These are phyloP conservation scores for Frankliniella intonsa DNA, from an alignment of 2,888 invertebrate genomes.

Conservation along the genomic window DNA sequence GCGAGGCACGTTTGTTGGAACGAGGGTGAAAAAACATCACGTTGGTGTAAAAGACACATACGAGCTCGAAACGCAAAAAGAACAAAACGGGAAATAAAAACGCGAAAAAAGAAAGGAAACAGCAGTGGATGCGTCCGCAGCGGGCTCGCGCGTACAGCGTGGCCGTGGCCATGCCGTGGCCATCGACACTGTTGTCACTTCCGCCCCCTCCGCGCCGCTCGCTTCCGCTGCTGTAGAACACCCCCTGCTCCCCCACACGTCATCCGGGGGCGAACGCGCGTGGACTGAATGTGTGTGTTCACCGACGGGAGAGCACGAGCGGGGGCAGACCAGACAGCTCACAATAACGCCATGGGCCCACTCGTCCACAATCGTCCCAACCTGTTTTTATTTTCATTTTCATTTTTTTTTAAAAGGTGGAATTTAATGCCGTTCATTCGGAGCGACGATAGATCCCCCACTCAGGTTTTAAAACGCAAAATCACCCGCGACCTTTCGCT, in stretches of 20 bases:
- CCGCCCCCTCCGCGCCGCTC: constrained; percentile 11
- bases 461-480: no score
- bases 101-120: not conserved
- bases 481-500: no score
- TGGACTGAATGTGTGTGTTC: not conserved
- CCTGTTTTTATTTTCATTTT: not conserved
- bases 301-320: constrained; percentile 36
- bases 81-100: not conserved
- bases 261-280: not conserved
- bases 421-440: not conserved
- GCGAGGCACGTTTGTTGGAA: not conserved
- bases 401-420: not conserved
- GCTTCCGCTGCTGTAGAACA: constrained; percentile 29
- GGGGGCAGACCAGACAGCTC: constrained; percentile 36
- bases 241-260: constrained; percentile 27
- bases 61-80: not conserved
- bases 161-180: no score
- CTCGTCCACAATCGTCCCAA: constrained; percentile 35
- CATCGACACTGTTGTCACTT: constrained; percentile 18
- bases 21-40: not conserved
- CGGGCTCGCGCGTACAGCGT: constrained; percentile 37
- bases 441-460: no score
- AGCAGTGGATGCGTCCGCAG: constrained; percentile 31
- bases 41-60: not conserved
- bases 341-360: constrained; percentile 36